Evolutionary conservation across 2,113 vertebrate species (phyloP).

Genomic region (Emydura subglobosa): DNA sequence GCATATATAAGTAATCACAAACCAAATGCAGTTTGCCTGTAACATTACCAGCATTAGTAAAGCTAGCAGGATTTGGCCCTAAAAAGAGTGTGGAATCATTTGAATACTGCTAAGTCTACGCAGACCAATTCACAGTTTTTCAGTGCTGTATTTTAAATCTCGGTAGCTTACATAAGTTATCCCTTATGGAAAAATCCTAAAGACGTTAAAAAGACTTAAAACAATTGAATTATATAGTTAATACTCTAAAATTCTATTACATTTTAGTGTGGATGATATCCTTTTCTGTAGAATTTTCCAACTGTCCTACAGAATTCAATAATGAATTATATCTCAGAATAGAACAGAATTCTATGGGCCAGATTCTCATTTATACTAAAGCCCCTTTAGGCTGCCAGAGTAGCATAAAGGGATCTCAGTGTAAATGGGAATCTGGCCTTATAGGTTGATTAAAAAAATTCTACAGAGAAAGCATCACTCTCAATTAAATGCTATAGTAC

Average conservation of each 20-base stretch:
- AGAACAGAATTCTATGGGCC: neutral
- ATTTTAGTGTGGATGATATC: neutral
- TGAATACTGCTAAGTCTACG: conserved; percentile 6
- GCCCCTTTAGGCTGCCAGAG: neutral
- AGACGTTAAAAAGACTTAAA: conserved; percentile 23
- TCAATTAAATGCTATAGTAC: neutral
- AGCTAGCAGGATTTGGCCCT: neutral
- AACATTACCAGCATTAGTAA: neutral
- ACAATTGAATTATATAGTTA: neutral
- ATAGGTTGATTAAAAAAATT: conserved; percentile 4
- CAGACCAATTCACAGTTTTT: conserved; percentile 31
- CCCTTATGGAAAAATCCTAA: neutral
- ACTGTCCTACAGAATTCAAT: neutral
- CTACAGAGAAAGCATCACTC: neutral
- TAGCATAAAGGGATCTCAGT: neutral
- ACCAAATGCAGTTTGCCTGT: neutral
- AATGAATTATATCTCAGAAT: neutral
- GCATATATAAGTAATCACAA: neutral
- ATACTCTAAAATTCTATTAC: neutral
- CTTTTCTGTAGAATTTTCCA: neutral
- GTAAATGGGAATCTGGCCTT: neutral
- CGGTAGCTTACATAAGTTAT: neutral
- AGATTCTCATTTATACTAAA: conserved; percentile 1
- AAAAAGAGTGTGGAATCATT: neutral
- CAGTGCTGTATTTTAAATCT: neutral